Evolutionary conservation across 2,113 vertebrate species (phyloP), one percentile per base, ranked within the genome.

Genomic region (Rhinoderma darwinii): DNA sequence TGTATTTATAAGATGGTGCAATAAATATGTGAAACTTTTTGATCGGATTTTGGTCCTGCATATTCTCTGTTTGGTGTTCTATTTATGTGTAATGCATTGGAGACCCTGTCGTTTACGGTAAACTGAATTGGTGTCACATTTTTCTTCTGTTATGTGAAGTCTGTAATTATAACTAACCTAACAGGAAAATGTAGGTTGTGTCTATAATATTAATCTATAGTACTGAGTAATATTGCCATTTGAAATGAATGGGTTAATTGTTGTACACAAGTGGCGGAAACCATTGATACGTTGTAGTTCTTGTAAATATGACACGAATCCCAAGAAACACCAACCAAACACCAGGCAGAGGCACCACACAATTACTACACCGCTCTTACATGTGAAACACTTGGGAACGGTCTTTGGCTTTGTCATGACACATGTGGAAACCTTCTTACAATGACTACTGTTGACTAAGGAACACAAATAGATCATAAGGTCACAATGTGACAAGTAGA

Each of bases 381-480:
- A 96, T 89, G 96, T 97, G 94, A 96, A 97, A 95, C 95, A 96
- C 94, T 94, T 95, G 93, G 95, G 95, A 87, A 94, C 89, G 83
- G 95, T 91, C 92, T 95, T 96, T 92, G 96, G 92, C 92, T 95
- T 96, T 92, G 95, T 89, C 96, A 97, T 94, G 95, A 96, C 94
- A 94, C 96, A 97, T n/a, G 95, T 96, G 92, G 96, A 96, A 91
- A 96, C 96, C 94, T 95, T 96, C 93, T 92, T 96, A 95, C 96
- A 97, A 93, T 95, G 95, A 91, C 93, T 95, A 94, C 93, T 93
- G 94, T 93, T 93, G 91, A 96, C 96, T 96, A 89, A 93, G 94
- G 92, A 93, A 95, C 90, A 96, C 92, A 96, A 94, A 95, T 89
- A 91, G 77, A 90, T 80, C 87, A 91, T 82, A 59, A 91, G 80